Evolutionary conservation across 2,113 vertebrate genomes (phyloP), one percentile per base, ranked within the genome.

Genomic region (Epinephelus moara): DNA sequence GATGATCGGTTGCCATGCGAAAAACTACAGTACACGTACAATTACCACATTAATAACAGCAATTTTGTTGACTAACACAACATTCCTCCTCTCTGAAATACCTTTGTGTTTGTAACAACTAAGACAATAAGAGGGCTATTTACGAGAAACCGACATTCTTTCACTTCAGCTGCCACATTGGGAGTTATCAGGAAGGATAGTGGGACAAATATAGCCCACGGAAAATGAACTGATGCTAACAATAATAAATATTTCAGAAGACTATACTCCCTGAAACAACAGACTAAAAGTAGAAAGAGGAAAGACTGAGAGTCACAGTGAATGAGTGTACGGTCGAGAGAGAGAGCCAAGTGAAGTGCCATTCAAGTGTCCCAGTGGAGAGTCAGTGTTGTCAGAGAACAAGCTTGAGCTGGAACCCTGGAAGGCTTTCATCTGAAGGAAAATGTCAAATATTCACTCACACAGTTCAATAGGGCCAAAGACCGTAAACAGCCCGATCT

Each of bases 381-480:
- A 76, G 66, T 61, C 56, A 3, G 63, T 33, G 62, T 53, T 67
- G 80, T 80, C 71, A 66, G 74, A 60, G 30, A 75, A 62, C 70
- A 60, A 60, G 62, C 59, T 67, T 19, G 52, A 79, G 72, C 77
- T 50, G 69, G 18, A 85, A 21, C 52, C n/a, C 57, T 75, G 57
- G 42, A 86, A 73, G 76, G 70, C 50, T 83, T 85, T 87, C 40
- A 77, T 79, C 53, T 69, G 67, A 59, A 42, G 49, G 76, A 57
- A 86, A 89, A 90, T 85, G 81, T 88, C 85, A 91, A 83, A 85
- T 70, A 85, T 69, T 81, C 76, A 70, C 12, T 75, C 63, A 42
- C 67, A 82, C 10, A 49, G 61, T 80, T 83, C 70, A 81, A 25
- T 68, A 52, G 61, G 77, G 68, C 62, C 84, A 81, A 76, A 76